Evolutionary conservation across 1,140 invertebrate genomes (phyloP).

Genomic region (Tyrophagus putrescentiae): DNA sequence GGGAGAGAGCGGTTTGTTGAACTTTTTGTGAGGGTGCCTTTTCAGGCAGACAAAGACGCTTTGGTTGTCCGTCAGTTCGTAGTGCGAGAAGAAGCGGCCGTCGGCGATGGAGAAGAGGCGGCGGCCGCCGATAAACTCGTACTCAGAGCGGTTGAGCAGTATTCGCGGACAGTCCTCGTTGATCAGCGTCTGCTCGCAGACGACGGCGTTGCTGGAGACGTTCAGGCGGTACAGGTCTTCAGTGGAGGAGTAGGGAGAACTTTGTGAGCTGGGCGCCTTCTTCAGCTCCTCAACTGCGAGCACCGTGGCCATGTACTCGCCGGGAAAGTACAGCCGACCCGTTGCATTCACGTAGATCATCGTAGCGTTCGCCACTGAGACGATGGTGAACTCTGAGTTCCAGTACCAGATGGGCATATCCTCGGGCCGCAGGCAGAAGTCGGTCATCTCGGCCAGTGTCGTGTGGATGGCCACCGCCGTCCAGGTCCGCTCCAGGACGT

Average conservation of each 20-base stretch:
- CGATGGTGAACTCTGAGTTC: not conserved
- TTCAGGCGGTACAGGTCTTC: not conserved
- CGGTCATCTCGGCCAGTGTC: not conserved
- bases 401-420: constrained; percentile 19
- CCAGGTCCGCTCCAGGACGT: not conserved
- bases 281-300: not conserved
- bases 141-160: not conserved
- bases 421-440: not conserved
- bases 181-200: constrained; percentile 16
- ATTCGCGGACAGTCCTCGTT: constrained; percentile 12
- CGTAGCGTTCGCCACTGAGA: not conserved
- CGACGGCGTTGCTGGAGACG: constrained; percentile 11
- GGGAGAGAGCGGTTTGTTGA: not conserved
- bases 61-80: constrained; percentile 9
- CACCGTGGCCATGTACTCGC: constrained; percentile 6
- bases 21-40: not conserved
- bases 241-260: not conserved
- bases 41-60: constrained; percentile 12
- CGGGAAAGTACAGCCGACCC: not conserved
- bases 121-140: not conserved
- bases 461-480: constrained; percentile 1
- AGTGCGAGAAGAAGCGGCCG: not conserved
- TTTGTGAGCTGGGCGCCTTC: not conserved
- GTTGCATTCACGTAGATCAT: constrained; percentile 12
- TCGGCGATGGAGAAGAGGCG: not conserved